Evolutionary conservation across 2,888 invertebrate species (phyloP).

Genomic region (Temnothorax ravouxi): DNA sequence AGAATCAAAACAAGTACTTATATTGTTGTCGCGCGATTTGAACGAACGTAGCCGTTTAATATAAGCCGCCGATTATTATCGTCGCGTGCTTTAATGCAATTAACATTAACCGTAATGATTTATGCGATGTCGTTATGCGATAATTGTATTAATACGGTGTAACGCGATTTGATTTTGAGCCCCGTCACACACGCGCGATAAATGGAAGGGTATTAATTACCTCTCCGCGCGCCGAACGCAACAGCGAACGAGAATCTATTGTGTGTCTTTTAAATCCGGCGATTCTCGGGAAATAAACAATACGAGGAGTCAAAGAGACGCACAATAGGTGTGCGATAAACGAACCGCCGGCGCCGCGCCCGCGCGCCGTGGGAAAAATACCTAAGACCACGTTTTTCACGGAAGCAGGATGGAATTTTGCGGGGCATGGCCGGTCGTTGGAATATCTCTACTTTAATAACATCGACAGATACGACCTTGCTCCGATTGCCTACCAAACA

Average conservation of each 20-base stretch:
- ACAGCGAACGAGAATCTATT: neutral
- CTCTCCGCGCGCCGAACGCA: neutral
- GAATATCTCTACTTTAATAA: neutral
- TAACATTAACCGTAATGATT: constrained; percentile 12
- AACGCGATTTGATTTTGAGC: constrained; percentile 14
- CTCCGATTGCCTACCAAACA: too few species aligned
- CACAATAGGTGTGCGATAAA: neutral
- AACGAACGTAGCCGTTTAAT: neutral
- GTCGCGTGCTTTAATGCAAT: neutral
- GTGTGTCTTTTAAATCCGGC: neutral
- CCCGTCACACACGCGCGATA: neutral
- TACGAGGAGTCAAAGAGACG: neutral
- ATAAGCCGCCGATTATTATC: neutral
- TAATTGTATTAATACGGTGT: constrained; percentile 19
- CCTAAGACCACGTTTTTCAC: neutral
- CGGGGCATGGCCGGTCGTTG: neutral
- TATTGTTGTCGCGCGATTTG: neutral
- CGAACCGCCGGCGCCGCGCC: neutral
- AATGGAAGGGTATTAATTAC: constrained; percentile 4
- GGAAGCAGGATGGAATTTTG: neutral
- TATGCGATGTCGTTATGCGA: neutral
- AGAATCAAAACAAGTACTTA: neutral
- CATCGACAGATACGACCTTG: neutral
- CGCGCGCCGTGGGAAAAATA: neutral
- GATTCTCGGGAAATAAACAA: neutral